Evolutionary conservation across 2,797 vertebrate species (phyloP).

Genomic region (Tokudaia tokunoshimensis): DNA sequence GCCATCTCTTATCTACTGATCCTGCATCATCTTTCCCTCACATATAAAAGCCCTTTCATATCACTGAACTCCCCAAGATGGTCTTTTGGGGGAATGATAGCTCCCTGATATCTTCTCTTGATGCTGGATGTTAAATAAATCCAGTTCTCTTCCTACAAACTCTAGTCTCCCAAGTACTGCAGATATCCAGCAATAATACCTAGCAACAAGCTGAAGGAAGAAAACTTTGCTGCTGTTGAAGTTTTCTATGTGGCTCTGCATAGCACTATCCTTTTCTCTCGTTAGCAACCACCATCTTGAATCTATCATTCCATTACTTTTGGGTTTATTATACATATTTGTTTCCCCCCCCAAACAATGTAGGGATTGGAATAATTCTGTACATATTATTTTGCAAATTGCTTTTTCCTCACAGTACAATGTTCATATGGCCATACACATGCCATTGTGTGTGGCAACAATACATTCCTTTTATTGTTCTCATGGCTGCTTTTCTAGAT

Average conservation of each 20-base stretch:
- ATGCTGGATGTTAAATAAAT: neutral
- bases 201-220: neutral
- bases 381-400: neutral
- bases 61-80: neutral
- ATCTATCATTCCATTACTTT: neutral
- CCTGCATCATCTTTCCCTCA: neutral
- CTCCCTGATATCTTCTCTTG: neutral
- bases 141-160: neutral
- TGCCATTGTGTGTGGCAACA: neutral
- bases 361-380: neutral
- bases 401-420: neutral
- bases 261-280: neutral
- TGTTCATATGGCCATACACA: neutral
- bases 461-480: conserved; percentile 13
- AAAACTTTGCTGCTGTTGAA: neutral
- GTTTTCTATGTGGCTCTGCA: neutral
- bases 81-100: neutral
- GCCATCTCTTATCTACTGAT: no score
- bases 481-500: neutral
- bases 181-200: neutral
- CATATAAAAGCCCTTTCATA: neutral
- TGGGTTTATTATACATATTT: neutral
- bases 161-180: neutral
- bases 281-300: neutral
- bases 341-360: neutral